Conservation (phyloP, 2,113 vertebrate genomes). For the Pachycephala philippinensis region DNA sequence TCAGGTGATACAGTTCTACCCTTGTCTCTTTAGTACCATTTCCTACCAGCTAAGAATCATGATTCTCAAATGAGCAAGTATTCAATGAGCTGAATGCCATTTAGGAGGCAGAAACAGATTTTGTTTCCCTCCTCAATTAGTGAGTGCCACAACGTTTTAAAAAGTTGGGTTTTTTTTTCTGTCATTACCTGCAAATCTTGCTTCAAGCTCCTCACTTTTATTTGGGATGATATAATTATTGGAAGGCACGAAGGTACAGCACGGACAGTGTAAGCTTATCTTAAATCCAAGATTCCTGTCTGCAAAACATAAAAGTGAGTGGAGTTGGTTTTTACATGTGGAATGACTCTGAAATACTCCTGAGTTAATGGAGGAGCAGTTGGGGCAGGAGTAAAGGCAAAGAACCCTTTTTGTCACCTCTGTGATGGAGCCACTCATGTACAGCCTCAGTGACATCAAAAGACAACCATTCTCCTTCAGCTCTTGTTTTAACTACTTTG, state of each 20-base stretch:
- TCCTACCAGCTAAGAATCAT: not conserved
- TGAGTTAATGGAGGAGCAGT: not conserved
- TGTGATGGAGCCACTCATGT: slow-evolving; percentile 92
- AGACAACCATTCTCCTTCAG: slow-evolving; percentile 92
- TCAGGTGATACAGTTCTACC: not conserved
- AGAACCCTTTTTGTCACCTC: slow-evolving; percentile 76
- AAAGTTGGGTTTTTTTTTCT: not conserved
- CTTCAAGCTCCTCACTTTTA: slow-evolving; percentile 95
- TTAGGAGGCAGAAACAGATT: not conserved
- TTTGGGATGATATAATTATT: slow-evolving; percentile 98
- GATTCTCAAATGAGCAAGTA: not conserved
- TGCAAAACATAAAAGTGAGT: slow-evolving; percentile 72
- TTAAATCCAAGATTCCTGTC: slow-evolving; percentile 95
- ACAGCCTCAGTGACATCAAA: slow-evolving; percentile 94
- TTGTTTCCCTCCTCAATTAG: not conserved
- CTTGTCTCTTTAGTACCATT: not conserved
- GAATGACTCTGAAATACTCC: not conserved
- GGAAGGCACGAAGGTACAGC: slow-evolving; percentile 94
- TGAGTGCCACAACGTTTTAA: not conserved
- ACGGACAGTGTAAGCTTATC: slow-evolving; percentile 95
- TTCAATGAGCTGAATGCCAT: not conserved
- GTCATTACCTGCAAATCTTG: slow-evolving; percentile 90
- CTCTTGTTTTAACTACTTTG: slow-evolving; percentile 89
- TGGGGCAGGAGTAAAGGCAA: not conserved
- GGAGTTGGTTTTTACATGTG: not conserved